phyloP scores from a whole-genome alignment of 2,888 invertebrate species.

The Barypeithes pellucidus region DNA sequence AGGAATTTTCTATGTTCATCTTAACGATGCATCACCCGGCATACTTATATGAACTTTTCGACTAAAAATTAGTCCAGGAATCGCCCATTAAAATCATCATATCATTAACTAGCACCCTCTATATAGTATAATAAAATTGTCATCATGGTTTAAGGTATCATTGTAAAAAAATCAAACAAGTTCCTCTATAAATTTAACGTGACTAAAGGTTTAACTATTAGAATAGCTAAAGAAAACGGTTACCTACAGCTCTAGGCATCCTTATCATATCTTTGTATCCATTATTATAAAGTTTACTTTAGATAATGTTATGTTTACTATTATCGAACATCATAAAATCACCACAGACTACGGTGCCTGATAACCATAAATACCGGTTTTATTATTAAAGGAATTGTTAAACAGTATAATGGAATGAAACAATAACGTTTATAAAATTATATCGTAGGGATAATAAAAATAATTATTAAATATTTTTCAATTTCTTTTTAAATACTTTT shows the following conservation, averaged over 20 bases:
- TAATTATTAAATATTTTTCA: too few species aligned
- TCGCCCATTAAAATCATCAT: too few species aligned
- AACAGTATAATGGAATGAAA: background rate
- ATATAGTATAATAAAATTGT: too few species aligned
- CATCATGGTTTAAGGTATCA: too few species aligned
- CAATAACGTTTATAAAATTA: too few species aligned
- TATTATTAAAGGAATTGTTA: background rate
- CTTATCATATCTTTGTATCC: constrained; percentile 13
- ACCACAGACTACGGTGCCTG: background rate
- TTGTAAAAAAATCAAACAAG: background rate
- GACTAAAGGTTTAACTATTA: constrained; percentile 11
- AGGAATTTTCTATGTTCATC: too few species aligned
- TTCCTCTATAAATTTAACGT: background rate
- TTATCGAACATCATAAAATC: constrained; percentile 5
- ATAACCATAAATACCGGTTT: background rate
- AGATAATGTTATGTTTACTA: constrained; percentile 13
- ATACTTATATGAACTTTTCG: too few species aligned
- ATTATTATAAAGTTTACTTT: constrained; percentile 12
- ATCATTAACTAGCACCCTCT: too few species aligned
- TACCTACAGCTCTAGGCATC: background rate
- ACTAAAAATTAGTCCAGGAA: too few species aligned
- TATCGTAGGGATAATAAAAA: too few species aligned
- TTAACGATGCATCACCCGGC: too few species aligned
- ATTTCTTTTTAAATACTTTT: too few species aligned
- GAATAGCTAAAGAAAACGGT: background rate